Evolutionary conservation across 2,113 vertebrate species (phyloP), one percentile per base, ranked within the genome.

Genomic region (Astatotilapia flaviijosephi): DNA sequence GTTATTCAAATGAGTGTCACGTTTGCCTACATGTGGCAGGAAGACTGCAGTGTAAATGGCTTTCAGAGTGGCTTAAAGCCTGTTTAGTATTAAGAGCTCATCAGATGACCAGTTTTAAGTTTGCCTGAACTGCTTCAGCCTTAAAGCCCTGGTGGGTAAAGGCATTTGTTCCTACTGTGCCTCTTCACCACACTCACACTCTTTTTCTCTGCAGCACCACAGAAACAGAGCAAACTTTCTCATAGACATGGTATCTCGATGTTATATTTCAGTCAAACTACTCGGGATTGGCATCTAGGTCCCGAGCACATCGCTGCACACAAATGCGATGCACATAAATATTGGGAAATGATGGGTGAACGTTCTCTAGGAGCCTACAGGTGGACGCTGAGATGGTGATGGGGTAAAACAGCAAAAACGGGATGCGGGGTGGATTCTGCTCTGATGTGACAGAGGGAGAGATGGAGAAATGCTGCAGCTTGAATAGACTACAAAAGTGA

Each of bases 1-100:
- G 82, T 89, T 89, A 81, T 83, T 92, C 49, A 90, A 91, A 91
- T 87, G 70, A 87, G 80, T 81, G 83, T 86, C 86, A 77, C 86
- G 77, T 87, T 84, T 86, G 58, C 83, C 83, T 37, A 58, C 75
- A 87, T 86, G 53, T 65, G 65, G 81, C 28, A 85, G 55, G 83
- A 90, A 75, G 55, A 56, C 83, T 83, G 86, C 84, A 42, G 53
- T 7, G 28, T 40, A 73, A 86, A 87, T 58, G 81, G 42, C 73
- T 83, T 62, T 58, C 58, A 45, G 35, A 79, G 65, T 68, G 80
- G 51, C 65, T 86, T 9, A 42, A 79, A 83, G 54, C 82, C 68
- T 14, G 80, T 51, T 56, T 75, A 26, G 82, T 90, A 65, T 80
- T 11, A 80, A 60, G 10, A 10, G 33, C 47, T 84, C 31, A 19